Base-by-base conservation (phyloP, 2,888 invertebrate genomes). In the Aproaerema taeniolella region DNA sequence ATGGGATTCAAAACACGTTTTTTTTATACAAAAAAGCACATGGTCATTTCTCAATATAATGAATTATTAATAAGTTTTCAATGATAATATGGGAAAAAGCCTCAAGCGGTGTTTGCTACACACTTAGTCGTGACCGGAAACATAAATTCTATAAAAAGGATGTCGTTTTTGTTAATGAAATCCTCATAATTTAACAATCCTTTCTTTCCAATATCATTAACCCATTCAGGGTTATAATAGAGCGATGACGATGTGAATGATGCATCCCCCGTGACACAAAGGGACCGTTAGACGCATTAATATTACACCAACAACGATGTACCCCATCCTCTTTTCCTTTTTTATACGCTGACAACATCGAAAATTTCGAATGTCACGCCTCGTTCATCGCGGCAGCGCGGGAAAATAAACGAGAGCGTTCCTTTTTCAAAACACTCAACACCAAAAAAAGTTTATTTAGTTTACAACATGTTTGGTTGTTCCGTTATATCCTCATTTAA, bases 321-420 rank as follows among this genome's bases (percentile, higher is more conserved):
- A 71, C 74, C 73, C 70, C 60, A 60, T 61, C 58, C 58, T 63
- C 61, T 64, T 63, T 50, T 47, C 53, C 42, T 67, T 74, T 76
- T 74, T 75, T 76, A 61, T 67, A 47, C 45, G 65, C 74, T 76
- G 73, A 70, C 76, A 76, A 71, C 76, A 76, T 61, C 71, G 67
- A 70, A 75, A 71, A 75, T 82, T 82, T 81, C 69, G 50, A 82
- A 75, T 83, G 85, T 83, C 83, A 83, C 83, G 85, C 78, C 82
- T 85, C 72, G 81, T 83, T 81, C 80, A 73, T 74, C 72, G 76
- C 63, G 52, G 50, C 58, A 58, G 67, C 70, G 71, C 68, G 73
- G 77, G 77, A 79, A 79, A 75, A 76, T 75, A 76, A 75, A 77
- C 71, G 69, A 76, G 68, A 60, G 45, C 54, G 54, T 64, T 71